Evolutionary conservation across 2,888 invertebrate genomes (phyloP).

Genomic region (Catotricha subobsoleta): DNA sequence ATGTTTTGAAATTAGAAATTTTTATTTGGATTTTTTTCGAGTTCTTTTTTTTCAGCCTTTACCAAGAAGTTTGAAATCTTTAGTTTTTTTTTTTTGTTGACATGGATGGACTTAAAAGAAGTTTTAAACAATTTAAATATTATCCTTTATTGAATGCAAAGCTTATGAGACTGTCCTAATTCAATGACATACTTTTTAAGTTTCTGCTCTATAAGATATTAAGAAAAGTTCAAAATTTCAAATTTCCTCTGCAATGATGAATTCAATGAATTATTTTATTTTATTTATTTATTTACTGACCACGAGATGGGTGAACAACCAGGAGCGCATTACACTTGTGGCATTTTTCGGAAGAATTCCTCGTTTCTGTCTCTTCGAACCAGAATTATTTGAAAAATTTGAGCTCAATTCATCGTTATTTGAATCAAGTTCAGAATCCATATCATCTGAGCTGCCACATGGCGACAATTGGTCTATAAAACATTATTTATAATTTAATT

Average conservation of each 20-base stretch:
- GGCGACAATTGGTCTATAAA: slow-evolving; percentile 36
- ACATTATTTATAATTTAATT: not conserved
- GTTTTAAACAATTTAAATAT: no score
- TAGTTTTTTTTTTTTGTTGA: no score
- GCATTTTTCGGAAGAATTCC: slow-evolving; percentile 91
- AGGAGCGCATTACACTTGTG: slow-evolving; percentile 88
- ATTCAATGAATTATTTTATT: no score
- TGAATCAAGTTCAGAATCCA: slow-evolving; percentile 36
- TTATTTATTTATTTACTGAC: no score
- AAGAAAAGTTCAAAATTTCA: no score
- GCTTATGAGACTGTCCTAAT: not conserved
- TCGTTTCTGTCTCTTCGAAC: slow-evolving; percentile 53
- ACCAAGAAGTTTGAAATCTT: no score
- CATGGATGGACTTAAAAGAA: no score
- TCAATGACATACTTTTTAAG: not conserved
- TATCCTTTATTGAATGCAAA: no score
- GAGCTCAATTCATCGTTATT: slow-evolving; percentile 39
- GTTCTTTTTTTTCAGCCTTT: no score
- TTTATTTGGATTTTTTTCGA: no score
- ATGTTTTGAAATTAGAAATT: no score
- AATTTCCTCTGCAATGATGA: not conserved
- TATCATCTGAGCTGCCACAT: slow-evolving; percentile 26
- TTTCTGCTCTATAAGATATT: no score
- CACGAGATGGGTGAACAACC: slow-evolving; percentile 92
- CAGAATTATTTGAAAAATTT: slow-evolving; percentile 24